Base-by-base conservation (phyloP, 2,113 vertebrate genomes). In the Coptodon bakossiorum region DNA sequence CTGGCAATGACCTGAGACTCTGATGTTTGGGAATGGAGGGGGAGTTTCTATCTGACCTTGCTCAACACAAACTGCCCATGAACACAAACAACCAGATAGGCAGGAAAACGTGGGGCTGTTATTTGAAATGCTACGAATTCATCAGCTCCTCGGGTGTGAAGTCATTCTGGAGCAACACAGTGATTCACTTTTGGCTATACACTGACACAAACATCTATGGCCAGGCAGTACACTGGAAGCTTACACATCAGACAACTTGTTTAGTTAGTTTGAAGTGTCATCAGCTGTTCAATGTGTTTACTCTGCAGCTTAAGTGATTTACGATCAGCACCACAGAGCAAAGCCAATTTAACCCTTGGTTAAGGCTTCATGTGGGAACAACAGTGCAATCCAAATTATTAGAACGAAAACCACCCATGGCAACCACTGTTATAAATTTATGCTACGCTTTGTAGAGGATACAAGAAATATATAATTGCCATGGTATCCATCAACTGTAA, bases 1-100 rank as follows among this genome's bases (percentile, higher is more conserved):
- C 88, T 84, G 90, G 50, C 92, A 89, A 27, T 93, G 93, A 92
- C 82, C 81, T 22, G 17, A 86, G 79, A 80, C 38, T n/a, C 7
- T 5, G 5, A 19, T 82, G 56, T 43, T 56, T 17, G 24, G 24
- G 24, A 16, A 7, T 10, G 73, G 1, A 31, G 4, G 3, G 2
- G 10, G 14, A 4, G 24, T 10, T 17, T 76, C 68, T 63, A 10
- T 79, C 52, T 50, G 17, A 80, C 38, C 53, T 29, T 34, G 79
- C 87, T 63, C 40, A 12, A 63, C 82, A 66, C 59, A 84, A 48
- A 59, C 48, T 16, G 71, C 6, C 17, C 38, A 57, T 38, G 68
- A 31, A 45, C 81, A 85, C 79, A 80, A 43, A 86, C 59, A 88
- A 14, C 73, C 53, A 87, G 17, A 40, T 17, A 17, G 53, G 71